Evolutionary conservation across 2,113 vertebrate genomes (phyloP), one percentile per base, ranked within the genome.

Genomic region (Otolemur garnettii): DNA sequence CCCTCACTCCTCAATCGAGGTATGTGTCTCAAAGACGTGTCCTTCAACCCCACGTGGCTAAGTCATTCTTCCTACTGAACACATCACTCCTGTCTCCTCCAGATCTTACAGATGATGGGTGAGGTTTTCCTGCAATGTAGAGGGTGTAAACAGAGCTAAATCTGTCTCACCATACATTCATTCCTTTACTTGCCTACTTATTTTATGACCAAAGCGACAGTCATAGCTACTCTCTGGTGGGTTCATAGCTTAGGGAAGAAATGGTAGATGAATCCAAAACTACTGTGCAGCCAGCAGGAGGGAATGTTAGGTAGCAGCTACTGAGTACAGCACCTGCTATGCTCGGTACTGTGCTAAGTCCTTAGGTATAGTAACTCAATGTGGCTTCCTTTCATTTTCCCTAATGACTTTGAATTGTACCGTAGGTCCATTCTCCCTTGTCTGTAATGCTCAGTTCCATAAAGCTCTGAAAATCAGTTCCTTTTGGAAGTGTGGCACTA

Each of bases 391-490:
- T 33, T 28, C 24, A 83, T 55, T 13, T 64, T 64, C 33, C 68
- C 3, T 30, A 15, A 64, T 18, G 22, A 28, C 17, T 3, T 38
- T 81, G 33, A 24, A 19, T 60, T 7, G 28, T 60, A 12, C 24
- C 24, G 0, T 59, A 66, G 45, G 55, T 26, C 35, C 7, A 15
- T 15, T 3, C 4, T 59, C 26, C 7, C n/a, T 82, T 85, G 50
- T 35, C 50, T 38, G 11, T 59, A 79, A 45, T 62, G 80, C 3
- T 71, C 62, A 94, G 59, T 95, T 87, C 75, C 62, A 66, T 21
- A 96, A 28, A 85, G 7, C 57, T 82, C 80, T 88, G 90, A 38
- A 94, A 93, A 87, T 81, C 55, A 30, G 42, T 38, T 68, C 42
- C 22, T 85, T 64, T 35, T 21, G 5, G 3, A 19, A 62, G 38